Base-by-base conservation (phyloP, 2,797 vertebrate species). In the Pangasius sanitwongsei region DNA sequence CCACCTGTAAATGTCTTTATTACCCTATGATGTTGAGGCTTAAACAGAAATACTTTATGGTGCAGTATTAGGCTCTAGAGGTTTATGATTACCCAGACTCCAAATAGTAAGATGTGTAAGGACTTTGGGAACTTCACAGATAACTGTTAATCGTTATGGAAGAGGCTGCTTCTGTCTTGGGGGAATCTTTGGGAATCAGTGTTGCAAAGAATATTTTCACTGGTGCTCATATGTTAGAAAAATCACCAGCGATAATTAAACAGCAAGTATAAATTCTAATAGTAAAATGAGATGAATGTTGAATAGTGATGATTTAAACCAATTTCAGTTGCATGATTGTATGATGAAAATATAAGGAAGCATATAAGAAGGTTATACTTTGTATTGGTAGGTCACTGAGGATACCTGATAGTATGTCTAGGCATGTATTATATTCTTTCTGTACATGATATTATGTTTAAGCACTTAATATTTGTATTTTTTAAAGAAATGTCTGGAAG, bases 11-110 rank as follows among this genome's bases (percentile, higher is more conserved):
- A 91, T 41, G 57, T 53, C 75, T 92, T 94, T 91, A 93, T 93
- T 86, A 87, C 88, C 88, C 88, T 89, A 84, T 90, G 61, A 91
- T 92, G 90, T 80, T 87, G 77, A 87, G 86, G 88, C 86, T 93
- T 89, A 89, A 92, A 93, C 89, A 88, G 78, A 86, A 93, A 92
- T 90, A 91, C 90, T 90, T 91, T 92, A 92, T 92, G 89, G 86
- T 92, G 90, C 89, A 92, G 91, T 93, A 92, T 93, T 91, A 91
- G 91, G 90, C 82, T 83, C 80, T 89, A 78, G 88, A 84, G 85
- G 93, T 94, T 94, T 94, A 94, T 95, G 89, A 94, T 95, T 95
- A 95, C 85, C 93, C 72, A 78, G 80, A 91, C 86, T 83, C 90
- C 89, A 94, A 94, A 94, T 88, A 92, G 61, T 85, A 37, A 90